These are phyloP conservation scores for Nomia melanderi DNA, from an alignment of 1,140 invertebrate species.

Conservation along the genomic window DNA sequence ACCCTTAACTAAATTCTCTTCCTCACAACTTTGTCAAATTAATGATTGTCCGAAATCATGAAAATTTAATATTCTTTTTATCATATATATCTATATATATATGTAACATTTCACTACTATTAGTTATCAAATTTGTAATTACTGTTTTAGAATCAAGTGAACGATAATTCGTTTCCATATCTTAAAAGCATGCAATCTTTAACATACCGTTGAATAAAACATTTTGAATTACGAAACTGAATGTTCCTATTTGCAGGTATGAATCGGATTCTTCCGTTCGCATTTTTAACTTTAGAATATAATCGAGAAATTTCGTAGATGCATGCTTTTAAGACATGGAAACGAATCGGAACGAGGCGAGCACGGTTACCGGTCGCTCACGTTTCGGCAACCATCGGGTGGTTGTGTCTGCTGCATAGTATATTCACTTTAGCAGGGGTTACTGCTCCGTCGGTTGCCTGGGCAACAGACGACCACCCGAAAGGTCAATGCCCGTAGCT, in stretches of 20 bases:
- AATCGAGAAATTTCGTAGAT: too few relatives aligned
- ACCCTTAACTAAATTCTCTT: slow-evolving; percentile 6
- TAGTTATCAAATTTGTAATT: not conserved
- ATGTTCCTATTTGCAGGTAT: not conserved
- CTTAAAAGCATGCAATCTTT: slow-evolving; percentile 10
- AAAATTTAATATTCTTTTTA: not conserved
- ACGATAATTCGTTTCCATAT: slow-evolving; percentile 30
- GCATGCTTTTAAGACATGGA: slow-evolving; percentile 54
- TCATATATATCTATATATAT: too few relatives aligned
- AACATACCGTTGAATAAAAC: not conserved
- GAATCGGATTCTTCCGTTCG: not conserved
- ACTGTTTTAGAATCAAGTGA: not conserved
- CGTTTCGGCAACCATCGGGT: slow-evolving; percentile 35
- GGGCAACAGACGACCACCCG: slow-evolving; percentile 60
- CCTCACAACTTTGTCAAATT: not conserved
- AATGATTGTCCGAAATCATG: not conserved
- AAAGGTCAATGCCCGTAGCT: slow-evolving; percentile 64
- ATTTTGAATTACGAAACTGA: not conserved
- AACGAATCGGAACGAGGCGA: slow-evolving; percentile 43
- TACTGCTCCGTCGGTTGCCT: slow-evolving; percentile 67
- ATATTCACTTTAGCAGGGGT: slow-evolving; percentile 56
- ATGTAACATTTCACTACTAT: slow-evolving; percentile 14
- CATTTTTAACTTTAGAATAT: not conserved
- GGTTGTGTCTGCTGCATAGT: slow-evolving; percentile 26
- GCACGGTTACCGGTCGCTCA: slow-evolving; percentile 22